Percentiles rank a stretch among this genome's conserved stretches.
phyloP scores from a whole-genome alignment of 2,888 invertebrate species.

The Serripes groenlandicus region DNA sequence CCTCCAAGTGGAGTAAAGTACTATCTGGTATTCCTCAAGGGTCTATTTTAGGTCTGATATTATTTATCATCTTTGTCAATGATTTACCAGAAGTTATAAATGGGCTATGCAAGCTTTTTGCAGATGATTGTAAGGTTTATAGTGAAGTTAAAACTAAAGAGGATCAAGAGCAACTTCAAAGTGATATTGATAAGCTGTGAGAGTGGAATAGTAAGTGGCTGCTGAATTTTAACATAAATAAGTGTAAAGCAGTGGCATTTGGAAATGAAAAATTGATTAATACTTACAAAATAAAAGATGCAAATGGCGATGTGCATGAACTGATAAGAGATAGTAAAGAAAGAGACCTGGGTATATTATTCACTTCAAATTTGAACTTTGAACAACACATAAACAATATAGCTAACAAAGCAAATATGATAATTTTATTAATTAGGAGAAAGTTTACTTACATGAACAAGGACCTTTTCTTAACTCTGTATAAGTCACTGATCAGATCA shows the following conservation, averaged over 20 bases:
- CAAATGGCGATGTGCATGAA: not conserved
- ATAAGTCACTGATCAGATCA: slow-evolving; percentile 1
- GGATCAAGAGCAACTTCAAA: not conserved
- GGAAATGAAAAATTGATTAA: not conserved
- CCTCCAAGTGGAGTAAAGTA: too few species aligned
- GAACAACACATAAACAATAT: not conserved
- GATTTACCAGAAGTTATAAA: slow-evolving; percentile 12
- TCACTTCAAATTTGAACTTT: not conserved
- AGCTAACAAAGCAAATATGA: not conserved
- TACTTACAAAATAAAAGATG: not conserved
- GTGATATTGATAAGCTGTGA: not conserved
- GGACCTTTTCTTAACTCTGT: slow-evolving; percentile 1
- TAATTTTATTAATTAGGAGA: slow-evolving; percentile 19
- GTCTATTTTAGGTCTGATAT: not conserved
- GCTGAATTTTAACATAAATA: not conserved
- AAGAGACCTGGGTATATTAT: not conserved
- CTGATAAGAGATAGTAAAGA: not conserved
- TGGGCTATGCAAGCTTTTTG: slow-evolving; percentile 19
- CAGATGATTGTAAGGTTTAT: slow-evolving; percentile 20
- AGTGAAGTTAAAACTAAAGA: slow-evolving; percentile 2
- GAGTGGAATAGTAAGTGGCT: not conserved
- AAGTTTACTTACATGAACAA: slow-evolving; percentile 4
- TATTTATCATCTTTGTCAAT: slow-evolving; percentile 28
- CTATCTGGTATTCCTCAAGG: too few species aligned
- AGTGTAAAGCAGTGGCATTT: not conserved